Conservation (phyloP, 2,113 vertebrate species). For the Parotia lawesii region DNA sequence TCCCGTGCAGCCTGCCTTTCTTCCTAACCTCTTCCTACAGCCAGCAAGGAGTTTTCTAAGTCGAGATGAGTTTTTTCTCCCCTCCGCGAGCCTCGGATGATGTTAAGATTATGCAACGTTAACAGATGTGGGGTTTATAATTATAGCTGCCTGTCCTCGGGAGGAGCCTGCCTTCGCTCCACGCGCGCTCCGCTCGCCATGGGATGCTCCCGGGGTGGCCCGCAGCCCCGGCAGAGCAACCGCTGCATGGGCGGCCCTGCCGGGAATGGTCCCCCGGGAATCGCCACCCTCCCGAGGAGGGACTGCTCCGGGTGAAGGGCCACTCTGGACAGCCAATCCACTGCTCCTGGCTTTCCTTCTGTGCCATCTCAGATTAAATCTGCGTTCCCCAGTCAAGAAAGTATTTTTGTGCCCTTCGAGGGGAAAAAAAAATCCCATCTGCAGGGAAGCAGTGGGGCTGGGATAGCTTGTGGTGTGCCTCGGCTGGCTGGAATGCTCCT, state of each 20-base stretch:
- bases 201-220: background rate
- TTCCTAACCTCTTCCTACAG: background rate
- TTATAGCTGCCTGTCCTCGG: background rate
- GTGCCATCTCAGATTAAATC: background rate
- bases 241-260: background rate
- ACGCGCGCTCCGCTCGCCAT: background rate
- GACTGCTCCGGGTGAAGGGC: background rate
- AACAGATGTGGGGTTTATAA: conserved; percentile 43
- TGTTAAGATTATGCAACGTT: conserved; percentile 10
- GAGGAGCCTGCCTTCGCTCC: background rate
- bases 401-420: background rate
- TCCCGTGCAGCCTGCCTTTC: background rate
- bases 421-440: background rate
- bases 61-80: background rate
- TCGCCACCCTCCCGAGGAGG: background rate
- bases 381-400: fast-evolving
- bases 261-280: background rate
- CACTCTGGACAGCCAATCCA: background rate
- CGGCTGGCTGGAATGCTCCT: background rate
- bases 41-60: background rate
- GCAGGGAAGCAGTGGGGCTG: background rate
- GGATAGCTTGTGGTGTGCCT: background rate
- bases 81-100: background rate
- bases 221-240: background rate
- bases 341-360: background rate